These are phyloP conservation scores for Clarias fuscus DNA, from an alignment of 2,797 vertebrate genomes.

Conservation along the genomic window DNA sequence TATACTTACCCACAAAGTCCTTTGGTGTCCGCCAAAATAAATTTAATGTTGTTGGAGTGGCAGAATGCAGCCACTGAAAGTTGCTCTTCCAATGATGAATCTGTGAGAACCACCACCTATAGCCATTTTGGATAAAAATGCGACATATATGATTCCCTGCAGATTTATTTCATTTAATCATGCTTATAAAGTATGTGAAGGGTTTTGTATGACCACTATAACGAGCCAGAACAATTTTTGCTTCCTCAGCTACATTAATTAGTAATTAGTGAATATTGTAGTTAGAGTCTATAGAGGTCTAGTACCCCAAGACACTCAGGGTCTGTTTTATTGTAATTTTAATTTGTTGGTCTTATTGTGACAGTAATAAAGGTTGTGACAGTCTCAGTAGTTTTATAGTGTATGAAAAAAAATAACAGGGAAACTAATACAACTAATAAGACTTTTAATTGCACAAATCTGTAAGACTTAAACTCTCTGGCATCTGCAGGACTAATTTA, in stretches of 20 bases:
- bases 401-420: neutral
- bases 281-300: neutral
- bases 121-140: slow-evolving; percentile 21
- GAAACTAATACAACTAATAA: neutral
- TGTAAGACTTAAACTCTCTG: neutral
- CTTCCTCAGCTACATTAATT: neutral
- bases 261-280: neutral
- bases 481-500: neutral
- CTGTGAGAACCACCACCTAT: slow-evolving; percentile 88
- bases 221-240: neutral
- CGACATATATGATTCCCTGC: neutral
- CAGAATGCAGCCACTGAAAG: slow-evolving; percentile 76
- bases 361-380: neutral
- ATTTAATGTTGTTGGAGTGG: slow-evolving; percentile 71
- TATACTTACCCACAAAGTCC: slow-evolving; percentile 85
- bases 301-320: neutral
- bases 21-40: slow-evolving; percentile 81
- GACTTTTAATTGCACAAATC: neutral
- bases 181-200: neutral
- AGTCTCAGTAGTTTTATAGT: neutral
- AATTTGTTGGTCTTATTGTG: neutral
- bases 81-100: slow-evolving; percentile 84
- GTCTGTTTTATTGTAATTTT: neutral
- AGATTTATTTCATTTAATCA: neutral
- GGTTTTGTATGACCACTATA: neutral